Percentiles rank a stretch among this genome's conserved stretches.
These are phyloP conservation scores for Cettia cetti DNA, from an alignment of 2,113 vertebrate genomes.

Conservation along the genomic window DNA sequence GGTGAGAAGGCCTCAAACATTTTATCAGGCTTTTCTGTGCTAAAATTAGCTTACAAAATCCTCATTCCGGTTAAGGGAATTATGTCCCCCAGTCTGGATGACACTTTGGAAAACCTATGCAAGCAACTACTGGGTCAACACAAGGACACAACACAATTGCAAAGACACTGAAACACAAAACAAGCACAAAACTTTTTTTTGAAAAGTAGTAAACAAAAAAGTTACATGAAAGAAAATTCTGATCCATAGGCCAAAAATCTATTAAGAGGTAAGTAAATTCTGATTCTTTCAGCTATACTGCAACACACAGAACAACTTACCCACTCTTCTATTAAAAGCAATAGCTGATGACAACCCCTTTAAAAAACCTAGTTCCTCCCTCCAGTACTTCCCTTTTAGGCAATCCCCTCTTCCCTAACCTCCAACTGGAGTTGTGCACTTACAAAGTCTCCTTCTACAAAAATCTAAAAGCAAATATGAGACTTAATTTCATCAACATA, in stretches of 20 bases:
- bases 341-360: neutral
- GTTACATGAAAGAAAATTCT: neutral
- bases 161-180: accelerated
- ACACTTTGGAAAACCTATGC: neutral
- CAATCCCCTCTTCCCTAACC: neutral
- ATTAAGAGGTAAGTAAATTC: neutral
- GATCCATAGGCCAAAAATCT: neutral
- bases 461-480: neutral
- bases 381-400: neutral
- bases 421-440: neutral
- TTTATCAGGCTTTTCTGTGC: neutral
- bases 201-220: neutral
- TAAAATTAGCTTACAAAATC: neutral
- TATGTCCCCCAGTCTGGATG: accelerated
- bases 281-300: neutral
- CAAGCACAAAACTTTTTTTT: too few relatives aligned
- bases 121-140: neutral
- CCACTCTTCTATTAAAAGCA: neutral
- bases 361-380: neutral
- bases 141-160: neutral
- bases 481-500: neutral
- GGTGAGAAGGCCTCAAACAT: neutral
- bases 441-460: neutral
- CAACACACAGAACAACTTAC: neutral
- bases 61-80: neutral